These are phyloP conservation scores for Daktulosphaira vitifoliae DNA, from an alignment of 1,140 invertebrate genomes.

Conservation along the genomic window DNA sequence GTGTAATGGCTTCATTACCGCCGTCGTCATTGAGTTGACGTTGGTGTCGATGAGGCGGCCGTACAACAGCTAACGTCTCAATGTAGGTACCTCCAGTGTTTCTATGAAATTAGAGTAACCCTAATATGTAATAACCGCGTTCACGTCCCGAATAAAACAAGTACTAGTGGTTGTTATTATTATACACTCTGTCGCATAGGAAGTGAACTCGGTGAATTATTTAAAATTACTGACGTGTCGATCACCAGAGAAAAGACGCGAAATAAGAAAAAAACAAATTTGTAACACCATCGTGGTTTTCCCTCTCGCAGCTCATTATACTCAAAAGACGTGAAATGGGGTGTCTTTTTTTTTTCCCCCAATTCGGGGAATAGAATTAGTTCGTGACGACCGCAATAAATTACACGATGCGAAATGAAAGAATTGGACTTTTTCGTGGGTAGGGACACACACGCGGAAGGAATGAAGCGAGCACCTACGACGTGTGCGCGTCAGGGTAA, in stretches of 20 bases:
- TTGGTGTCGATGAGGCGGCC: too few species aligned
- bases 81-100: too few species aligned
- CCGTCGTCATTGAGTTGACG: background rate
- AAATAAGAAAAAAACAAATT: constrained; percentile 12
- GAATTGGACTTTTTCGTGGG: constrained; percentile 20
- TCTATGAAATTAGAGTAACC: too few species aligned
- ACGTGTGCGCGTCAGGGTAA: too few species aligned
- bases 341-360: constrained; percentile 26
- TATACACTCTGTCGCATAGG: too few species aligned
- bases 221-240: too few species aligned
- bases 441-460: background rate
- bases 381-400: constrained; percentile 26
- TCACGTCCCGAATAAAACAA: too few species aligned
- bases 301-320: background rate
- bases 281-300: background rate
- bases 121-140: too few species aligned
- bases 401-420: constrained; percentile 27
- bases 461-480: too few species aligned
- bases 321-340: background rate
- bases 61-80: background rate
- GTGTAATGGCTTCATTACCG: constrained; percentile 22
- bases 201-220: too few species aligned
- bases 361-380: constrained; percentile 18
- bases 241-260: too few species aligned
- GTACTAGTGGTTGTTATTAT: too few species aligned